Evolutionary conservation across 2,888 invertebrate species (phyloP).

Genomic region (Allygus modestus): DNA sequence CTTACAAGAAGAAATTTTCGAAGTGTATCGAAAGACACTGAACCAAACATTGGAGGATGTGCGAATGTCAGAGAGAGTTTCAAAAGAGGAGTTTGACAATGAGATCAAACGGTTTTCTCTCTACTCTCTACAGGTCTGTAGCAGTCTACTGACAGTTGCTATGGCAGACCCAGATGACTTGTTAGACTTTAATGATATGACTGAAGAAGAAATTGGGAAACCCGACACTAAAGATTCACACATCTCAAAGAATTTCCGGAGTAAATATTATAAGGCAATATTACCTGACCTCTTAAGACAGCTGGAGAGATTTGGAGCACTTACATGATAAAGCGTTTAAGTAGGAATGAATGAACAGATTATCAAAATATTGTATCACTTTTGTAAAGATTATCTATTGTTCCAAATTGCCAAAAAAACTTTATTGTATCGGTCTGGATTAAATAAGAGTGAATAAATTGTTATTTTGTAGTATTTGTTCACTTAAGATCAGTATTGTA

Average conservation of each 20-base stretch:
- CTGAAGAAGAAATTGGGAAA: neutral
- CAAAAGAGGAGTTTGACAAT: slow-evolving; percentile 29
- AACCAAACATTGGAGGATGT: slow-evolving; percentile 44
- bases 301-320: neutral
- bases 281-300: neutral
- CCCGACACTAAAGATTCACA: neutral
- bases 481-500: too few species aligned
- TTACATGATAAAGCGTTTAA: too few species aligned
- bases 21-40: slow-evolving; percentile 53
- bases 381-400: too few species aligned
- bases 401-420: too few species aligned
- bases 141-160: neutral
- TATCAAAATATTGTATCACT: too few species aligned
- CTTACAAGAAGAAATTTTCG: slow-evolving; percentile 41
- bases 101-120: neutral
- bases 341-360: too few species aligned
- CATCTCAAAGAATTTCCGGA: neutral
- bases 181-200: neutral
- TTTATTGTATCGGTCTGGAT: too few species aligned
- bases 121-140: neutral
- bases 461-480: too few species aligned
- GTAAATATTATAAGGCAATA: slow-evolving; percentile 4
- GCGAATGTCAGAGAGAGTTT: slow-evolving; percentile 1
- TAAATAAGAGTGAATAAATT: too few species aligned
- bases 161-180: slow-evolving; percentile 18